Percentiles rank a stretch among this genome's conserved stretches.
phyloP scores from a whole-genome alignment of 2,888 invertebrate genomes.

The Scaptodrosophila latifasciaeformis region DNA sequence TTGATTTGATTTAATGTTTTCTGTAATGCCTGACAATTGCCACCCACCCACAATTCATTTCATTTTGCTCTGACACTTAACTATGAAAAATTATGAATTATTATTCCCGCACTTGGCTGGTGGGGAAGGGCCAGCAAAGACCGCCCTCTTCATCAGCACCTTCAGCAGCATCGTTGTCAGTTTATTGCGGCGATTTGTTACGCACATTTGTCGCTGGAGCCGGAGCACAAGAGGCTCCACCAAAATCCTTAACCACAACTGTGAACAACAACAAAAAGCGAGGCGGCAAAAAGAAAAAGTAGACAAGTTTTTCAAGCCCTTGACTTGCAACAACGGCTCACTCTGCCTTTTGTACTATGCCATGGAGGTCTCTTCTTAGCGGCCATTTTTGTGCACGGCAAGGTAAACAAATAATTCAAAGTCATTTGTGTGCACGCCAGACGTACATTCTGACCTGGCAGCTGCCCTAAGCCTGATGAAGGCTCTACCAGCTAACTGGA shows the following conservation, averaged over 20 bases:
- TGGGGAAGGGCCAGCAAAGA: slow-evolving; percentile 8
- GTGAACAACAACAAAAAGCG: slow-evolving; percentile 30
- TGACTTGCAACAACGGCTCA: slow-evolving; percentile 7
- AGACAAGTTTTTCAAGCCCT: slow-evolving; percentile 5
- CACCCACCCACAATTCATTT: slow-evolving; percentile 45
- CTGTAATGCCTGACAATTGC: slow-evolving; percentile 61
- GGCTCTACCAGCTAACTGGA: too few relatives aligned
- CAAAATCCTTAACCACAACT: slow-evolving; percentile 17
- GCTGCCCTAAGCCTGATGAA: slow-evolving; percentile 1
- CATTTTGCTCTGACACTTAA: slow-evolving; percentile 54
- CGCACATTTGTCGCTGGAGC: slow-evolving; percentile 60
- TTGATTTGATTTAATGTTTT: slow-evolving; percentile 61
- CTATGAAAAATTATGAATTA: slow-evolving; percentile 70
- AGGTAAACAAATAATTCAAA: slow-evolving; percentile 65
- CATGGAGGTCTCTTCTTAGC: too few relatives aligned
- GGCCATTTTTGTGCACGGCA: too few relatives aligned
- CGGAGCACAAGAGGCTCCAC: slow-evolving; percentile 39
- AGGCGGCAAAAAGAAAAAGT: slow-evolving; percentile 11
- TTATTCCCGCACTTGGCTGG: slow-evolving; percentile 48
- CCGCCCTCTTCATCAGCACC: slow-evolving; percentile 13
- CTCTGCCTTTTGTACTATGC: too few relatives aligned
- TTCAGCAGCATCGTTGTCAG: slow-evolving; percentile 29
- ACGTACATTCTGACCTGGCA: background rate
- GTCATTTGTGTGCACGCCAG: slow-evolving; percentile 46
- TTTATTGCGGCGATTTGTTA: slow-evolving; percentile 65